Percentiles rank a stretch among this genome's conserved stretches.
Conservation (phyloP, 92 coral and sea anemone genomes). For the Porites rus region DNA sequence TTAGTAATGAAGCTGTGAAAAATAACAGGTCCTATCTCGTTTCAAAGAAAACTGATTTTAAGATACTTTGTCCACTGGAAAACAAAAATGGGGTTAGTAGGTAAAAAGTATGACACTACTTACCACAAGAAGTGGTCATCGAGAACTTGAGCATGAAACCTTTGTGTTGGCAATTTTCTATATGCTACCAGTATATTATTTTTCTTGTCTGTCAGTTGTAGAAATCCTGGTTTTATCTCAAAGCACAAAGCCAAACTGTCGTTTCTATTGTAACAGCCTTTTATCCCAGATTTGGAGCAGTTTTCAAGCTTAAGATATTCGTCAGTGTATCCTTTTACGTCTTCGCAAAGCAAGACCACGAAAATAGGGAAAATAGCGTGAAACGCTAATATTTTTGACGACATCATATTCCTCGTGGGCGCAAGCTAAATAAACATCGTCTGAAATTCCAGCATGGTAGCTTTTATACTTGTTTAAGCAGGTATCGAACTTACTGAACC, state of each 20-base stretch:
- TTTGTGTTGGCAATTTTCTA: neutral
- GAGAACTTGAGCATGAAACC: slow-evolving; percentile 21
- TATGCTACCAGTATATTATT: slow-evolving; percentile 17
- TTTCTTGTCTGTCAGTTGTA: slow-evolving; percentile 19
- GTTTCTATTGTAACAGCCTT: slow-evolving; percentile 48
- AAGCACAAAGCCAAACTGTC: slow-evolving; percentile 41
- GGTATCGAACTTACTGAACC: slow-evolving; percentile 12
- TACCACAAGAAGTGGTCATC: slow-evolving; percentile 26
- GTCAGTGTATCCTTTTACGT: neutral
- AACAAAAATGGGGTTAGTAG: neutral
- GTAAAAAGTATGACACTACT: neutral
- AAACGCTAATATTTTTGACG: neutral
- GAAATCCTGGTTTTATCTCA: slow-evolving; percentile 9
- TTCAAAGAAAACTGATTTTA: neutral
- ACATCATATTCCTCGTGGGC: neutral
- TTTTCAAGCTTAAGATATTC: slow-evolving; percentile 15
- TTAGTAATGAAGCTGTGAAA: neutral
- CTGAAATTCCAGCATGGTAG: neutral
- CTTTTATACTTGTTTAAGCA: neutral
- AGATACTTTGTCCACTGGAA: neutral
- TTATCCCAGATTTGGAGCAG: slow-evolving; percentile 4
- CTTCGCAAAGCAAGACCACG: neutral
- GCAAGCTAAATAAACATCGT: neutral
- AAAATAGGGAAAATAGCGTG: neutral
- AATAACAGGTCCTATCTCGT: neutral